These are phyloP conservation scores for Anomalospiza imberbis DNA, from an alignment of 2,797 vertebrate genomes.

Conservation along the genomic window DNA sequence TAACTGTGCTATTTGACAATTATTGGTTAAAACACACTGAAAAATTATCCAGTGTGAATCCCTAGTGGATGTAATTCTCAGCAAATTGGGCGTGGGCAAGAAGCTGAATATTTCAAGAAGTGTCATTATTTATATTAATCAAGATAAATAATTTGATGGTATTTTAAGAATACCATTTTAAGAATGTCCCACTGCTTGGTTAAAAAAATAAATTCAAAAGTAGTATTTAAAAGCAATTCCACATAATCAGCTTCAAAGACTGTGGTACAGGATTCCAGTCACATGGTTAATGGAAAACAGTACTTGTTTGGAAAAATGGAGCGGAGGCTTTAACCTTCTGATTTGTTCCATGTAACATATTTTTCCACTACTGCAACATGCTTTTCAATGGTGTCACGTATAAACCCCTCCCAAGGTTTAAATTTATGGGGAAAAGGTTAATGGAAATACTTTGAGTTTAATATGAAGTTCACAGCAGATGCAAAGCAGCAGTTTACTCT, in stretches of 20 bases:
- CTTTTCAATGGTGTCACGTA: neutral
- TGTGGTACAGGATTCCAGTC: neutral
- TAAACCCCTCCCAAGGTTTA: neutral
- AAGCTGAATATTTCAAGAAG: neutral
- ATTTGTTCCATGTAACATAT: conserved; percentile 7
- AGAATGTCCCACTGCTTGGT: neutral
- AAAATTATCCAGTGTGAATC: neutral
- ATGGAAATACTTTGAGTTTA: neutral
- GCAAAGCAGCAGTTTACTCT: neutral
- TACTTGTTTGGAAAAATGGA: neutral
- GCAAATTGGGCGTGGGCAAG: neutral
- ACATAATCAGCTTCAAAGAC: neutral
- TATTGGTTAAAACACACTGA: neutral
- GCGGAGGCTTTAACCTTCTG: neutral
- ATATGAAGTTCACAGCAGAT: neutral
- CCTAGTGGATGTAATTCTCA: neutral
- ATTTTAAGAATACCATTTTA: neutral
- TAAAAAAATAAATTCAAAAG: neutral
- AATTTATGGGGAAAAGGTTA: neutral
- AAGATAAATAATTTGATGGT: neutral
- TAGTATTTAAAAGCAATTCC: neutral
- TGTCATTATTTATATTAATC: neutral
- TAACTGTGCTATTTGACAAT: neutral
- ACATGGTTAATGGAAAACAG: conserved; percentile 1
- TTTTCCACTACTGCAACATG: neutral